phyloP scores from a whole-genome alignment of 1,140 invertebrate genomes.

The Vanessa atalanta region DNA sequence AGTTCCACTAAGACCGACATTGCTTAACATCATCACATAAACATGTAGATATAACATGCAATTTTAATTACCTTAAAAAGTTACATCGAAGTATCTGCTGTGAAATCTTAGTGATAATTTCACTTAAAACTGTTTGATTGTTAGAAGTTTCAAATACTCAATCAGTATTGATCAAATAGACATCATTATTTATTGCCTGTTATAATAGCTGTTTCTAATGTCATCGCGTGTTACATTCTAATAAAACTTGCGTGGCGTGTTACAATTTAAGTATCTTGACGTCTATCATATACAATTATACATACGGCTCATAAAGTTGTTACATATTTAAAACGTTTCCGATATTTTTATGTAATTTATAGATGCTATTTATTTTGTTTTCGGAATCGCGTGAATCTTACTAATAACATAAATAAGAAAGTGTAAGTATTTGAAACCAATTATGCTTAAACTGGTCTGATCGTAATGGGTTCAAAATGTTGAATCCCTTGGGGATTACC shows the following conservation, averaged over 20 bases:
- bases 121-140: not conserved
- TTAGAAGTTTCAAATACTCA: not conserved
- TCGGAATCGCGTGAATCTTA: not conserved
- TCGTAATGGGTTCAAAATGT: no score
- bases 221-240: slow-evolving; percentile 10
- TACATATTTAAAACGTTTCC: slow-evolving; percentile 12
- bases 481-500: no score
- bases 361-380: not conserved
- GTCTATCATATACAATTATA: not conserved
- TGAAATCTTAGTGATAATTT: no score
- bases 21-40: no score
- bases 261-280: not conserved
- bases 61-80: no score
- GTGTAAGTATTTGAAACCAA: no score
- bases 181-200: not conserved
- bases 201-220: not conserved
- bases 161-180: not conserved
- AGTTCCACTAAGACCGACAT: no score
- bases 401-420: no score
- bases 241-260: slow-evolving; percentile 2
- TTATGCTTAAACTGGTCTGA: no score
- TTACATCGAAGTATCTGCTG: no score
- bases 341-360: slow-evolving; percentile 3
- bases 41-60: no score
- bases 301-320: slow-evolving; percentile 2